Conservation (phyloP, 2,888 invertebrate genomes). For the Drosophila neotestacea region DNA sequence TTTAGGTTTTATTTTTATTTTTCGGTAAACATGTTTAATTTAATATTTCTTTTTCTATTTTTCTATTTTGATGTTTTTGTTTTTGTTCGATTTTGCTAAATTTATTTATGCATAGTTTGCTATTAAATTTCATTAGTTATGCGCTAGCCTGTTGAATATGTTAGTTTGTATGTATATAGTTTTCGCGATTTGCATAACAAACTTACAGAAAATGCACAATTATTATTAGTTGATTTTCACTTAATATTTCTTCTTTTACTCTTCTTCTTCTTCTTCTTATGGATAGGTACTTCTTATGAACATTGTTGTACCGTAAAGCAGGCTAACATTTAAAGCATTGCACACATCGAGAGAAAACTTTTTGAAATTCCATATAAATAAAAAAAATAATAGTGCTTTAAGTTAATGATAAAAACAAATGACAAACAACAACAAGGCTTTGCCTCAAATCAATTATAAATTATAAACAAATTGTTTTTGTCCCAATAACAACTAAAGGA, state of each 20-base stretch:
- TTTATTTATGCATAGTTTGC: constrained; percentile 60
- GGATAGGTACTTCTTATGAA: constrained; percentile 74
- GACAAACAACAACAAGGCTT: constrained; percentile 68
- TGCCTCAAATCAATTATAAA: constrained; percentile 61
- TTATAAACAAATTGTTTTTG: constrained; percentile 11
- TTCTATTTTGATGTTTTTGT: constrained; percentile 4
- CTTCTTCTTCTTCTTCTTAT: constrained; percentile 31
- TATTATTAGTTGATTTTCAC: constrained; percentile 37
- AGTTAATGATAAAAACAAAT: constrained; percentile 21
- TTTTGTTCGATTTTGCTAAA: constrained; percentile 35
- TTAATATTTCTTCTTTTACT: background rate
- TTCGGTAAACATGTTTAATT: constrained; percentile 56
- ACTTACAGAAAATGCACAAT: constrained; percentile 59
- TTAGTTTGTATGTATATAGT: constrained; percentile 41
- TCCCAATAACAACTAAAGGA: constrained; percentile 58
- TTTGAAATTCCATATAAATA: constrained; percentile 12
- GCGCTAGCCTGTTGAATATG: constrained; percentile 61
- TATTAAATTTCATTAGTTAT: constrained; percentile 75
- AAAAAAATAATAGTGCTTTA: background rate
- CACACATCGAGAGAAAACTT: constrained; percentile 54
- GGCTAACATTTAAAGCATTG: constrained; percentile 80
- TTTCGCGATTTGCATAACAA: constrained; percentile 62
- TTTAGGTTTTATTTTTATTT: constrained; percentile 24
- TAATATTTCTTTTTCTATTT: constrained; percentile 10
- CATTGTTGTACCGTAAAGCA: constrained; percentile 77